phyloP scores from a whole-genome alignment of 2,113 vertebrate species.

The Mormoops blainvillei region DNA sequence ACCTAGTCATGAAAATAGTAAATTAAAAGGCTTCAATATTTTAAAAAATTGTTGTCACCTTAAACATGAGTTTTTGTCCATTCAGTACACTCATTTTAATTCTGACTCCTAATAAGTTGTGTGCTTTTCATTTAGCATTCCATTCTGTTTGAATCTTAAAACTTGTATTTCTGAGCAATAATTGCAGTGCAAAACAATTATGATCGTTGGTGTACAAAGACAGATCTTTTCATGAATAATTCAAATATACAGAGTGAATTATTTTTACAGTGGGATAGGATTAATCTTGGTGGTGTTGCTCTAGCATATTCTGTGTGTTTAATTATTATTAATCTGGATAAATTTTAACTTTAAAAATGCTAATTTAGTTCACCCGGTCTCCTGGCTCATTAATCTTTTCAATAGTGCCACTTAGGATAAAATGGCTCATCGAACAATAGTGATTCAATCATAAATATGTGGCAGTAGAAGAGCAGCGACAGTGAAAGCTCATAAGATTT shows the following conservation, averaged over 20 bases:
- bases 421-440: constrained; percentile 68
- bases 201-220: background rate
- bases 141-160: constrained; percentile 10
- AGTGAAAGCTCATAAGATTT: constrained; percentile 20
- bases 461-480: background rate
- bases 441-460: constrained; percentile 62
- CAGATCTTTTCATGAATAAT: constrained; percentile 20
- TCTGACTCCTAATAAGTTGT: background rate
- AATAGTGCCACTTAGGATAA: constrained; percentile 62
- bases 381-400: constrained; percentile 67
- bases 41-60: constrained; percentile 18
- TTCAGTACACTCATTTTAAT: constrained; percentile 1
- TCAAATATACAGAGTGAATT: constrained; percentile 41
- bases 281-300: constrained; percentile 36
- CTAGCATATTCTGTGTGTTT: constrained; percentile 33
- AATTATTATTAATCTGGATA: constrained; percentile 70
- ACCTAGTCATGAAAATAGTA: background rate
- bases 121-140: background rate
- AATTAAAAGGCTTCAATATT: background rate
- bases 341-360: constrained; percentile 69
- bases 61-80: background rate
- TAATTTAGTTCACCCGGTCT: constrained; percentile 68
- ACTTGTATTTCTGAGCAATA: constrained; percentile 6
- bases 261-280: background rate
- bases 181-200: background rate